Evolutionary conservation across 2,797 vertebrate genomes (phyloP).

Genomic region (Babyrousa celebensis): DNA sequence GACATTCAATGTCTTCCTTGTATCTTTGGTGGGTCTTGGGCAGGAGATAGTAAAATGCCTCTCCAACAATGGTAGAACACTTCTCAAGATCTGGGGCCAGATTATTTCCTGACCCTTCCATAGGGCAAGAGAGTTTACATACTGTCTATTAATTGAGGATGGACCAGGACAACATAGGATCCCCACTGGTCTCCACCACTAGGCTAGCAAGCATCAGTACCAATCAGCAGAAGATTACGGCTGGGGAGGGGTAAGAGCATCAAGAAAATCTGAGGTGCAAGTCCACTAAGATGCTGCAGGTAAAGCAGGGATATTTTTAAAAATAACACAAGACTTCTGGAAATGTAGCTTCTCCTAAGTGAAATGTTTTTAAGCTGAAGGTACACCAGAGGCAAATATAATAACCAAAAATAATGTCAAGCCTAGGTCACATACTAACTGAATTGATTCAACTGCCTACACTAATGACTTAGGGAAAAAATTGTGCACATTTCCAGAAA

Average conservation of each 20-base stretch:
- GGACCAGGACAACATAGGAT: background rate
- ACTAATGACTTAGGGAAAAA: background rate
- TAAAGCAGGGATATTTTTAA: background rate
- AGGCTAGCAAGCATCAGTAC: background rate
- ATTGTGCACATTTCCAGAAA: background rate
- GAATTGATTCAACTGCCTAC: background rate
- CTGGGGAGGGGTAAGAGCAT: background rate
- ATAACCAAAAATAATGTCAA: background rate
- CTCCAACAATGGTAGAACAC: background rate
- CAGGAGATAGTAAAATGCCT: background rate
- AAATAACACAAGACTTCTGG: background rate
- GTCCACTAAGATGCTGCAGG: background rate
- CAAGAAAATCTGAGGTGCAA: background rate
- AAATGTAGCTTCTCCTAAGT: slow-evolving; percentile 16
- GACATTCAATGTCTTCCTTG: background rate
- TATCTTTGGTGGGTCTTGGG: background rate
- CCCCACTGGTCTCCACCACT: background rate
- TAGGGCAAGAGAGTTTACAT: background rate
- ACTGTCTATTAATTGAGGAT: background rate
- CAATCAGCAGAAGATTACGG: background rate
- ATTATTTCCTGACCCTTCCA: background rate
- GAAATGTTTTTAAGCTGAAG: slow-evolving; percentile 11
- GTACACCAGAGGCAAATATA: background rate
- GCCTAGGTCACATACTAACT: background rate
- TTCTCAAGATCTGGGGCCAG: background rate